Conservation (phyloP, 2,888 invertebrate genomes). For the Andrena haemorrhoa region DNA sequence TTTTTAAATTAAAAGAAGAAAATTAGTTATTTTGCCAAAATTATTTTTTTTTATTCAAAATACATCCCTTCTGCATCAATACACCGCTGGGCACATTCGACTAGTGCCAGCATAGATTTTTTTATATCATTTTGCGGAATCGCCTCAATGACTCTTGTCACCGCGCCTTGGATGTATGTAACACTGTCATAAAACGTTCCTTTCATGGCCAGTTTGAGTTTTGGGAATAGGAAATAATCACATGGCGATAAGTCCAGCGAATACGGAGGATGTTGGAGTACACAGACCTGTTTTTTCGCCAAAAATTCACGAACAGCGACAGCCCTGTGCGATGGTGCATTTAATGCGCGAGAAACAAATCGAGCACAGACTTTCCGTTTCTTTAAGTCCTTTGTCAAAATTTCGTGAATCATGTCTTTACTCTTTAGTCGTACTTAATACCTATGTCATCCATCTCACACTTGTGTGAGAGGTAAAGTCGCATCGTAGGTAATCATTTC, state of each 20-base stretch:
- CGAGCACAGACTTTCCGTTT: no score
- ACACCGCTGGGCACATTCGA: neutral
- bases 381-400: no score
- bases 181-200: neutral
- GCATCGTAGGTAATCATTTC: no score
- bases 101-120: no score
- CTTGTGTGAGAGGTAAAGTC: no score
- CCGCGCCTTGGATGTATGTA: neutral
- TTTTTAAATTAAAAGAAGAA: no score
- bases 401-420: no score
- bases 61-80: neutral
- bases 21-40: no score
- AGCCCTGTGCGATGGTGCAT: neutral
- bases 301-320: neutral
- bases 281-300: neutral
- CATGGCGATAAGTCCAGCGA: neutral
- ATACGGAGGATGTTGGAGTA: neutral
- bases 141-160: neutral
- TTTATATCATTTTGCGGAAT: neutral
- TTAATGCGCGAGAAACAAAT: no score
- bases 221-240: constrained; percentile 1
- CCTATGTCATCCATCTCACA: no score
- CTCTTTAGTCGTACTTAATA: no score
- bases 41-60: no score
- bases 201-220: neutral